Percentiles rank a stretch among this genome's conserved stretches.
Conservation (phyloP, 2,113 vertebrate genomes). For the Plecotus auritus region DNA sequence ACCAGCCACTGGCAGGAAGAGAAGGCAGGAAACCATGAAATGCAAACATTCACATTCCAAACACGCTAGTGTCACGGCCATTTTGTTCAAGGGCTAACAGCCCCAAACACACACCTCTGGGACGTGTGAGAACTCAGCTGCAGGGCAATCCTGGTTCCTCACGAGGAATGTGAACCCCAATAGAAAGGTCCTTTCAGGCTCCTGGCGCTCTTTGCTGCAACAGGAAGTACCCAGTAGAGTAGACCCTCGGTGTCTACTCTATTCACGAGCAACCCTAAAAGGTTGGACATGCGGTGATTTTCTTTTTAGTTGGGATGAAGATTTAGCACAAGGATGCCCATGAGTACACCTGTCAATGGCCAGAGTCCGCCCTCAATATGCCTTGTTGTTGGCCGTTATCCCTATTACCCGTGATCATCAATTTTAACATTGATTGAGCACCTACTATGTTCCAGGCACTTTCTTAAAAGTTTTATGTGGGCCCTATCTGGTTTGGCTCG, state of each 20-base stretch:
- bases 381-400: background rate
- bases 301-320: background rate
- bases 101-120: background rate
- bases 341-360: background rate
- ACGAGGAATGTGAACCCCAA: background rate
- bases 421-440: background rate
- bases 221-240: background rate
- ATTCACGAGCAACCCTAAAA: background rate
- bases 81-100: background rate
- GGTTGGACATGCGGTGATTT: accelerated
- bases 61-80: accelerated
- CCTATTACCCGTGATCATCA: background rate
- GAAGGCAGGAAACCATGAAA: background rate
- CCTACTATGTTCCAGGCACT: background rate
- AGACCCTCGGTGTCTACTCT: too few relatives aligned
- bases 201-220: background rate
- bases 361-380: background rate
- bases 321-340: background rate
- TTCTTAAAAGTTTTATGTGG: background rate
- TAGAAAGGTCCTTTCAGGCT: background rate
- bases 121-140: background rate
- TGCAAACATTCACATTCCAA: background rate
- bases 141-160: background rate
- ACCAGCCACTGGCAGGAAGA: background rate
- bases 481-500: too few relatives aligned